Evolutionary conservation across 2,888 invertebrate genomes (phyloP).

Genomic region (Sisyra nigra): DNA sequence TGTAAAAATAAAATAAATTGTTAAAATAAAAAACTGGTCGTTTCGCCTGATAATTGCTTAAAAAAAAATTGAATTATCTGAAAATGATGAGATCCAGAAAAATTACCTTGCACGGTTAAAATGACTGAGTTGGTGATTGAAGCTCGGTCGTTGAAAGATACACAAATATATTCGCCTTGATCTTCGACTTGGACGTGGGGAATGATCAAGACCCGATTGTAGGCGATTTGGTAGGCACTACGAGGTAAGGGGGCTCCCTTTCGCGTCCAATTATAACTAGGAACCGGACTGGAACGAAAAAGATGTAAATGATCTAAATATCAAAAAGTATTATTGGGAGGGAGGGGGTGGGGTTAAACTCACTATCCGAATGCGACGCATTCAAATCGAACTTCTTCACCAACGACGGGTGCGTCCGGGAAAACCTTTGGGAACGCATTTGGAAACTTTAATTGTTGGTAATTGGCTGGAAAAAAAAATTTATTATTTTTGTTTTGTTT

Average conservation of each 20-base stretch:
- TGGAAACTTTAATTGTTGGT: constrained; percentile 81
- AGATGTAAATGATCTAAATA: constrained; percentile 3
- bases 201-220: constrained; percentile 72
- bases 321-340: constrained; percentile 8
- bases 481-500: constrained; percentile 6
- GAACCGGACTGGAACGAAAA: constrained; percentile 49
- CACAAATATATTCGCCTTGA: constrained; percentile 83
- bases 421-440: constrained; percentile 93
- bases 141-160: constrained; percentile 64
- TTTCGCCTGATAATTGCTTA: too few relatives aligned
- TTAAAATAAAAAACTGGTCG: too few relatives aligned
- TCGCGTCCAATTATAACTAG: constrained; percentile 87
- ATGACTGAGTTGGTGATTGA: constrained; percentile 60
- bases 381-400: constrained; percentile 80
- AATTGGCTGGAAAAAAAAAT: constrained; percentile 42
- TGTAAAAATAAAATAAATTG: too few relatives aligned
- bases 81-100: too few relatives aligned
- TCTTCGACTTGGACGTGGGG: constrained; percentile 80
- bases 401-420: constrained; percentile 82
- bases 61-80: too few relatives aligned
- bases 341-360: constrained; percentile 21
- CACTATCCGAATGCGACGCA: constrained; percentile 92
- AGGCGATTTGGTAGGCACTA: constrained; percentile 54
- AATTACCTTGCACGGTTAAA: constrained; percentile 52
- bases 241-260: constrained; percentile 55